phyloP scores from a whole-genome alignment of 2,797 vertebrate genomes.

The Xerus rutilus region DNA sequence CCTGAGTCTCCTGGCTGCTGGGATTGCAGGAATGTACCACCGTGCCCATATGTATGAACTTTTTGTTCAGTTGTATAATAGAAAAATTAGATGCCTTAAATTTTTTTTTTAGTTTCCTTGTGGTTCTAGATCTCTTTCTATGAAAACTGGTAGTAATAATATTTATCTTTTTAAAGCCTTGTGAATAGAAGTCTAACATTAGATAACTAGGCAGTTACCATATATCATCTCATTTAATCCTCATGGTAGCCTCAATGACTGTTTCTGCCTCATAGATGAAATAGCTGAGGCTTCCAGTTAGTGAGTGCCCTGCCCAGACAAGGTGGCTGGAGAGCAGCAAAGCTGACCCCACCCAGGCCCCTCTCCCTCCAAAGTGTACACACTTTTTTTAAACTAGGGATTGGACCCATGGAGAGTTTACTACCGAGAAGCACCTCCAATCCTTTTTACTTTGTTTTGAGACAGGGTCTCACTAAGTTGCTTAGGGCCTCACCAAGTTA shows the following conservation, averaged over 20 bases:
- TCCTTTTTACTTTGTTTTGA: not conserved
- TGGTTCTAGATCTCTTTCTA: conserved; percentile 36
- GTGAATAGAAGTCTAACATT: not conserved
- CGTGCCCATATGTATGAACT: too few species aligned
- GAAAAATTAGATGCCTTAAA: conserved; percentile 19
- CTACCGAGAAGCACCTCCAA: not conserved
- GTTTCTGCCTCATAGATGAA: conserved; percentile 17
- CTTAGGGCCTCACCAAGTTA: not conserved
- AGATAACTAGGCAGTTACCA: not conserved
- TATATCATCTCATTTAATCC: not conserved
- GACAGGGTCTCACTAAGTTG: not conserved
- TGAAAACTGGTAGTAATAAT: not conserved
- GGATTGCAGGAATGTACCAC: too few species aligned
- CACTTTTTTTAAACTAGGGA: not conserved
- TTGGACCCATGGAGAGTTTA: not conserved
- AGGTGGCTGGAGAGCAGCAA: too few species aligned
- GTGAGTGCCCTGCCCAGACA: too few species aligned
- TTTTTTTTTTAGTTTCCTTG: not conserved
- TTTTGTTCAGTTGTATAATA: conserved; percentile 2
- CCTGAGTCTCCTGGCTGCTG: too few species aligned
- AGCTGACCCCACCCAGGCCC: not conserved
- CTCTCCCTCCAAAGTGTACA: not conserved
- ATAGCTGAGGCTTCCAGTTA: not conserved
- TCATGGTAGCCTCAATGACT: not conserved
- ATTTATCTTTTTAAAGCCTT: conserved; percentile 44